Percentiles rank a stretch among this genome's conserved stretches.
phyloP scores from a whole-genome alignment of 2,888 invertebrate species.

The Chelonus formosanus region DNA sequence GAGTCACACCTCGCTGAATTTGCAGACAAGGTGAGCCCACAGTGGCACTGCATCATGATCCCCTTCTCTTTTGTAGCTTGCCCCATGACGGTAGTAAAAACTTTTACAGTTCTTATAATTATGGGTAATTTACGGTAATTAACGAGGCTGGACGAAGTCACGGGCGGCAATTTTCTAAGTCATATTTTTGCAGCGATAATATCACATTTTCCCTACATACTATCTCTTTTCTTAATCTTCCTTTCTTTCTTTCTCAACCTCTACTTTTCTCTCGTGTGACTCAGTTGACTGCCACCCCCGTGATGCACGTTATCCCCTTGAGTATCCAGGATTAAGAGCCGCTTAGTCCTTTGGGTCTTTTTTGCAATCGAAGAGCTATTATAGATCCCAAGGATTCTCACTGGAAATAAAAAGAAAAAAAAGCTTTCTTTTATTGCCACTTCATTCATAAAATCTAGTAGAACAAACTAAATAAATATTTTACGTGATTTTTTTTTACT shows the following conservation, averaged over 20 bases:
- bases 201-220: slow-evolving; percentile 54
- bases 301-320: slow-evolving; percentile 9
- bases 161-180: slow-evolving; percentile 64
- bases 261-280: slow-evolving; percentile 5
- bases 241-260: slow-evolving; percentile 2
- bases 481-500: slow-evolving; percentile 2
- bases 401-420: not conserved
- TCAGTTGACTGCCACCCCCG: slow-evolving; percentile 4
- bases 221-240: slow-evolving; percentile 25
- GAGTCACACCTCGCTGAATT: slow-evolving; percentile 57
- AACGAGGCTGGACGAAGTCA: slow-evolving; percentile 65
- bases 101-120: slow-evolving; percentile 65
- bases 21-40: slow-evolving; percentile 58
- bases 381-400: slow-evolving; percentile 13
- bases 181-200: slow-evolving; percentile 64
- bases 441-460: not conserved
- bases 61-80: slow-evolving; percentile 45
- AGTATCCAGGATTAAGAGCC: slow-evolving; percentile 34
- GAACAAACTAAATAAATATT: not conserved
- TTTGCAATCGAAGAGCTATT: slow-evolving; percentile 20
- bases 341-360: slow-evolving; percentile 30
- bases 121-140: slow-evolving; percentile 65
- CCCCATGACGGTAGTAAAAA: slow-evolving; percentile 65
- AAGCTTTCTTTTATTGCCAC: not conserved
- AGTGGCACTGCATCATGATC: slow-evolving; percentile 61